A percentile compares a stretch with the other conserved stretches of the same genome.
These are phyloP conservation scores for Drosophila silvestris DNA, from an alignment of 2,888 invertebrate species.

Conservation along the genomic window DNA sequence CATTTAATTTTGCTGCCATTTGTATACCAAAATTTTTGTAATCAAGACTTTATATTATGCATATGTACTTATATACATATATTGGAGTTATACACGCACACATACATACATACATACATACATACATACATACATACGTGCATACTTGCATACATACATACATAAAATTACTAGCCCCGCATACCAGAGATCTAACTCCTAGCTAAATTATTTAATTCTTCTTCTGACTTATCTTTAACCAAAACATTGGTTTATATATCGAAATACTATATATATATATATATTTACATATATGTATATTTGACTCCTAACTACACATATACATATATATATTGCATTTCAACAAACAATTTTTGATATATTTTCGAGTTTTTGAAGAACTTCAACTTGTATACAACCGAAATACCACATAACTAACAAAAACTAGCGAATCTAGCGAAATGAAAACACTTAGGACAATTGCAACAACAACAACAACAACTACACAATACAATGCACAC, in stretches of 20 bases:
- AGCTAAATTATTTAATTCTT: constrained; percentile 45
- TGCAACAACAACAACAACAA: constrained; percentile 36
- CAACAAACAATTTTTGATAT: constrained; percentile 67
- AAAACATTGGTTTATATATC: constrained; percentile 51
- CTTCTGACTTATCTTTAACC: constrained; percentile 47
- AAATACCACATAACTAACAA: constrained; percentile 49
- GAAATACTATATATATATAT: constrained; percentile 31
- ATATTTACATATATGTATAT: constrained; percentile 48
- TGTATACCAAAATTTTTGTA: constrained; percentile 39
- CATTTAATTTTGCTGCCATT: constrained; percentile 43
- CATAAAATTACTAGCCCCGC: constrained; percentile 12
- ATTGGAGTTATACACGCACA: constrained; percentile 39
- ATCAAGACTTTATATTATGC: constrained; percentile 10
- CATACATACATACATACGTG: constrained; percentile 27
- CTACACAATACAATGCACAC: constrained; percentile 59
- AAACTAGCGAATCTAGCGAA: constrained; percentile 70
- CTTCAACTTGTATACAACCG: constrained; percentile 71
- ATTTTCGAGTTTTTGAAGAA: constrained; percentile 73
- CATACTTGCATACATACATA: constrained; percentile 35
- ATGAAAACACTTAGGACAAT: constrained; percentile 73
- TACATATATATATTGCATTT: constrained; percentile 58
- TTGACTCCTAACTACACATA: constrained; percentile 56
- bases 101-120: constrained; percentile 42
- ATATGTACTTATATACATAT: constrained; percentile 28
- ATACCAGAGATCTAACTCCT: constrained; percentile 5